These are phyloP conservation scores for Limanda limanda DNA, from an alignment of 2,113 vertebrate genomes.

Conservation along the genomic window DNA sequence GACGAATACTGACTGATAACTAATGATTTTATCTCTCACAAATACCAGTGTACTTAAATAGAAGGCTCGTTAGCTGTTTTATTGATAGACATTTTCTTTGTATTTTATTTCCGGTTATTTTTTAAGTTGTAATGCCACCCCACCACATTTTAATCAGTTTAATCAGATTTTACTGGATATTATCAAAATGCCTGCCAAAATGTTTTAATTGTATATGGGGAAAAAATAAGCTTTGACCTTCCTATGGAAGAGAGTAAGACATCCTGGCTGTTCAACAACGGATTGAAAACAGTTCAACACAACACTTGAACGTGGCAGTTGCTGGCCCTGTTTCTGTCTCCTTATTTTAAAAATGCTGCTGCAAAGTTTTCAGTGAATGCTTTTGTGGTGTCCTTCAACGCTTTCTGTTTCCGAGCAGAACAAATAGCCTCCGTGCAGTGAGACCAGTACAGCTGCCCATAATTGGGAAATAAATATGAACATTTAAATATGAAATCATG, in stretches of 20 bases:
- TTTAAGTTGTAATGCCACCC: constrained; percentile 88
- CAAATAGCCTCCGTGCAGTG: constrained; percentile 62
- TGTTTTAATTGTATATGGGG: constrained; percentile 82
- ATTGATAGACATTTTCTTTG: constrained; percentile 91
- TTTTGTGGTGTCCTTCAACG: constrained; percentile 78
- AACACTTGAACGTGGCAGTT: constrained; percentile 87
- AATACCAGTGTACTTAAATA: constrained; percentile 95
- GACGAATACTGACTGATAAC: constrained; percentile 85
- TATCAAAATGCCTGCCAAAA: constrained; percentile 82
- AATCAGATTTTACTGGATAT: constrained; percentile 71
- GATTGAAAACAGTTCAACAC: constrained; percentile 86
- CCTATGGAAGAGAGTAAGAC: constrained; percentile 97
- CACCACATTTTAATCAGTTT: constrained; percentile 76
- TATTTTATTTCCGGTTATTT: constrained; percentile 87
- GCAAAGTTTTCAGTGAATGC: constrained; percentile 90
- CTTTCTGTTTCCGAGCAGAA: constrained; percentile 77
- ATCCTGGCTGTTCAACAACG: constrained; percentile 88
- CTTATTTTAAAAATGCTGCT: constrained; percentile 89
- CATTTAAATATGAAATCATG: constrained; percentile 81
- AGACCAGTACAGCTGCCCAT: constrained; percentile 84
- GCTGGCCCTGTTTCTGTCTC: constrained; percentile 87
- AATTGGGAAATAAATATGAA: constrained; percentile 72
- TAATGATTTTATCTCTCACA: constrained; percentile 90
- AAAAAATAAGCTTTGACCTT: constrained; percentile 85
- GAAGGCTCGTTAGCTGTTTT: constrained; percentile 91